Percentiles rank a stretch among this genome's conserved stretches.
These are phyloP conservation scores for Spialia ferax DNA, from an alignment of 2,888 invertebrate species.

Conservation along the genomic window DNA sequence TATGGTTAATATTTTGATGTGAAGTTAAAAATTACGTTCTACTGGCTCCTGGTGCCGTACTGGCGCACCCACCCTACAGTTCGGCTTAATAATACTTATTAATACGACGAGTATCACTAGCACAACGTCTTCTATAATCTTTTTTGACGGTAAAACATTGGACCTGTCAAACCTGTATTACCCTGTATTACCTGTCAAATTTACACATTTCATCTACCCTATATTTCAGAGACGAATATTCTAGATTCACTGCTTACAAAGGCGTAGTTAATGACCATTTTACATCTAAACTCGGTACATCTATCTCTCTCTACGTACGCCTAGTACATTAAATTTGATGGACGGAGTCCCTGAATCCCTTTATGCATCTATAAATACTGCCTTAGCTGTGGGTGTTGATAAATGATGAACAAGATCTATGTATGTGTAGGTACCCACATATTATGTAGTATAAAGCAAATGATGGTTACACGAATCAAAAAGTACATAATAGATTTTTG, in stretches of 20 bases:
- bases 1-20: too few relatives aligned
- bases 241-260: background rate
- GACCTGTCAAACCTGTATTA: too few relatives aligned
- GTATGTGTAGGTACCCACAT: background rate
- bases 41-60: too few relatives aligned
- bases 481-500: too few relatives aligned
- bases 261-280: background rate
- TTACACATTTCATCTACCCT: too few relatives aligned
- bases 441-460: background rate
- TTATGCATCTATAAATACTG: constrained; percentile 41
- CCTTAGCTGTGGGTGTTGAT: constrained; percentile 46
- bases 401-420: constrained; percentile 40
- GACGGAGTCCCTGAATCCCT: constrained; percentile 6
- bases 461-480: background rate
- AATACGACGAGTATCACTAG: too few relatives aligned
- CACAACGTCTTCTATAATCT: too few relatives aligned
- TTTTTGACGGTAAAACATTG: too few relatives aligned
- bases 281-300: background rate
- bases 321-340: constrained; percentile 18
- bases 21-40: too few relatives aligned
- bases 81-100: too few relatives aligned
- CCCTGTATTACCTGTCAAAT: too few relatives aligned
- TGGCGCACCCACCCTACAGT: too few relatives aligned
- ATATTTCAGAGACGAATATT: background rate
- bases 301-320: background rate